These are phyloP conservation scores for Lacerta agilis DNA, from an alignment of 2,797 vertebrate genomes.

Conservation along the genomic window DNA sequence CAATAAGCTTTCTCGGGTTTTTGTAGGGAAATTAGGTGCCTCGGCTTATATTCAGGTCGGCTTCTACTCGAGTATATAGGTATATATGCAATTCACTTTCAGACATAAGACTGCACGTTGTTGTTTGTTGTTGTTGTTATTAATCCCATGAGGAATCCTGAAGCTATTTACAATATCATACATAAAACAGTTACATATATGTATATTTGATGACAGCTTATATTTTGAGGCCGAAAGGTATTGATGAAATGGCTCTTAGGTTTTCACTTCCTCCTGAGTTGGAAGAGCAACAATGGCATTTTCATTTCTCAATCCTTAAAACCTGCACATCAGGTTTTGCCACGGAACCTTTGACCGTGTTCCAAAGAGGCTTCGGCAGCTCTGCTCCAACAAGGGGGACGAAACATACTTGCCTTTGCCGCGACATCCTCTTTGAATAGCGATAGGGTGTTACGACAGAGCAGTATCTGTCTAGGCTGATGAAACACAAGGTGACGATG, in stretches of 20 bases:
- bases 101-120: not conserved
- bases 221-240: not conserved
- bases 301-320: not conserved
- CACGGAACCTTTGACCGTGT: not conserved
- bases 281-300: not conserved
- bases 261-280: not conserved
- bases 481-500: slow-evolving; percentile 88
- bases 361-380: not conserved
- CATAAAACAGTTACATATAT: no score
- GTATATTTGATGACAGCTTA: no score
- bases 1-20: no score
- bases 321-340: not conserved
- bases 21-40: no score
- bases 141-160: no score
- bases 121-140: no score
- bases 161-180: no score
- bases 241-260: not conserved
- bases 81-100: not conserved
- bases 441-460: slow-evolving; percentile 74
- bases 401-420: slow-evolving; percentile 66
- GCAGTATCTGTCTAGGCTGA: slow-evolving; percentile 88
- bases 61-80: no score
- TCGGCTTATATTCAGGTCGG: no score
- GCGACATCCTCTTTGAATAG: slow-evolving; percentile 78
- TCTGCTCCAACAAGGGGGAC: not conserved